phyloP scores from a whole-genome alignment of 23 tunicate species.

The Halocynthia aurantium region DNA sequence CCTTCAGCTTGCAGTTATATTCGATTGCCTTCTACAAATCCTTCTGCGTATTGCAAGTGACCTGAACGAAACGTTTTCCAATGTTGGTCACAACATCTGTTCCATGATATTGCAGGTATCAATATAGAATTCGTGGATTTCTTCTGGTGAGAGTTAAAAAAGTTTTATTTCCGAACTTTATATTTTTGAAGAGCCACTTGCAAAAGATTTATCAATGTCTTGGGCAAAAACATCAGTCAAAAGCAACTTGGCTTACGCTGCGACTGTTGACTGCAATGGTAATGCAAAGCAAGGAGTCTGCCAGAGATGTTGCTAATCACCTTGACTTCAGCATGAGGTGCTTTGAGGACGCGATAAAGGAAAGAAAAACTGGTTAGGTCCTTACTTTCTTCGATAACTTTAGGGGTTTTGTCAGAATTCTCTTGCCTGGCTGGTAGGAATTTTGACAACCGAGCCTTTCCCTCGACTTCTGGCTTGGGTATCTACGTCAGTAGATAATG shows the following conservation, averaged over 20 bases:
- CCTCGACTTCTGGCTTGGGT: too few relatives aligned
- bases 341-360: constrained; percentile 19
- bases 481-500: too few relatives aligned
- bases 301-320: constrained; percentile 34
- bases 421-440: too few relatives aligned
- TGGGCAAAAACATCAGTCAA: constrained; percentile 26
- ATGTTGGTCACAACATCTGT: constrained; percentile 31
- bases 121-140: not conserved
- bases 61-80: constrained; percentile 15
- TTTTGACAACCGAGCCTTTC: too few relatives aligned
- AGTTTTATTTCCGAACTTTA: not conserved
- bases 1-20: constrained; percentile 11
- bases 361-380: constrained; percentile 16
- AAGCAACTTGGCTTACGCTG: constrained; percentile 13
- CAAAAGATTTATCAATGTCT: constrained; percentile 37
- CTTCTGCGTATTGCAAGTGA: constrained; percentile 38
- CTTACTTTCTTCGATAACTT: not conserved
- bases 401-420: too few relatives aligned
- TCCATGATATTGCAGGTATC: constrained; percentile 20
- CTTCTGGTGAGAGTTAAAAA: not conserved
- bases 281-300: constrained; percentile 47
- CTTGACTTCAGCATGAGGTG: constrained; percentile 37
- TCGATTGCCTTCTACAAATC: constrained; percentile 15
- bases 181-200: constrained; percentile 13
- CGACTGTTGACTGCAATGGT: constrained; percentile 40